These are phyloP conservation scores for Alethe castanea DNA, from an alignment of 2,113 vertebrate genomes.

Conservation along the genomic window DNA sequence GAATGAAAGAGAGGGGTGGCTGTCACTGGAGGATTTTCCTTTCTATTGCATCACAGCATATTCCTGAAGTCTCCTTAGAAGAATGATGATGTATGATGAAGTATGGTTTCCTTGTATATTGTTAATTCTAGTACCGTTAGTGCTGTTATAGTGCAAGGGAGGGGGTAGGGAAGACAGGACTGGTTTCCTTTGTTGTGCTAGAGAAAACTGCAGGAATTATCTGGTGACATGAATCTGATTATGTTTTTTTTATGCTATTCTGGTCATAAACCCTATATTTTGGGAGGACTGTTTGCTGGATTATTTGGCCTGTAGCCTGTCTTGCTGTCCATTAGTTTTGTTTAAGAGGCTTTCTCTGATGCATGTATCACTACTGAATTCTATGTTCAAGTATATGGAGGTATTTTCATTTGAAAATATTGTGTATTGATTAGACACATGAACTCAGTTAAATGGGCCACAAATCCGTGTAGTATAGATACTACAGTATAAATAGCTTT, in stretches of 20 bases:
- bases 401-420: background rate
- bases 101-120: background rate
- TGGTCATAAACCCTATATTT: background rate
- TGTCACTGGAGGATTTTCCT: background rate
- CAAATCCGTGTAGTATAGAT: background rate
- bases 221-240: background rate
- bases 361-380: background rate
- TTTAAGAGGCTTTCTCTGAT: background rate
- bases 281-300: background rate
- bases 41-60: background rate
- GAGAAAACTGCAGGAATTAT: background rate
- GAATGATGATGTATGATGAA: background rate
- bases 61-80: background rate
- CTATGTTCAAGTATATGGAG: background rate
- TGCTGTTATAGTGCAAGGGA: background rate
- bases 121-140: background rate
- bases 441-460: background rate
- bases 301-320: background rate
- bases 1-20: background rate
- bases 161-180: background rate
- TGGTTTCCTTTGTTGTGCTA: background rate
- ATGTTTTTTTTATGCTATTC: background rate
- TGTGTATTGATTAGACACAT: background rate
- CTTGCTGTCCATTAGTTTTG: background rate
- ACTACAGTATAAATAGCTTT: background rate